Percentiles rank a stretch among this genome's conserved stretches.
phyloP scores from a whole-genome alignment of 2,888 invertebrate species.

The Nymphalis polychloros region DNA sequence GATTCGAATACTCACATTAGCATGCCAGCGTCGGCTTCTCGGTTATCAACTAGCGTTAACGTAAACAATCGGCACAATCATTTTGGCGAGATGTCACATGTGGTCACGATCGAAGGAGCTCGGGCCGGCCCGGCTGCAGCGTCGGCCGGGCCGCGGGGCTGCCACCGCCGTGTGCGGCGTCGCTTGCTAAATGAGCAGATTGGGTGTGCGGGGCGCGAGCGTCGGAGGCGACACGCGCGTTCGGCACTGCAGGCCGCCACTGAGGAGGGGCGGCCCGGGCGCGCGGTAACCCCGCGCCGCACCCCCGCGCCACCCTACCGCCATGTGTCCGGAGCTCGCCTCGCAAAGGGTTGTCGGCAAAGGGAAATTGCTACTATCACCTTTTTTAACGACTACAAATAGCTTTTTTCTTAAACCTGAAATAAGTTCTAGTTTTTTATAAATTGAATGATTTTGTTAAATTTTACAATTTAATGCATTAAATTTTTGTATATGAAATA shows the following conservation, averaged over 20 bases:
- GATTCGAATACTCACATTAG: slow-evolving; percentile 76
- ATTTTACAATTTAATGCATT: neutral
- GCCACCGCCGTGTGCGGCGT: slow-evolving; percentile 76
- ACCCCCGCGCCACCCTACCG: slow-evolving; percentile 53
- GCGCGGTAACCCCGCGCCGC: slow-evolving; percentile 58
- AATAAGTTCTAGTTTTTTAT: neutral
- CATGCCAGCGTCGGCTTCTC: slow-evolving; percentile 77
- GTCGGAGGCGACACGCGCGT: slow-evolving; percentile 79
- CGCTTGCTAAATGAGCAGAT: slow-evolving; percentile 75
- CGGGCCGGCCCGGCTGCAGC: slow-evolving; percentile 63
- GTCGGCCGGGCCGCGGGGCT: slow-evolving; percentile 71
- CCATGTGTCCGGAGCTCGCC: slow-evolving; percentile 68
- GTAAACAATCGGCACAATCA: slow-evolving; percentile 77
- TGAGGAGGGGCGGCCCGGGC: slow-evolving; percentile 80
- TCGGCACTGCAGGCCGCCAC: slow-evolving; percentile 80
- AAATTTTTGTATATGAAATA: neutral
- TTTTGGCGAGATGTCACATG: slow-evolving; percentile 66
- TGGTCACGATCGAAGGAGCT: slow-evolving; percentile 61
- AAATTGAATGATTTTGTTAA: neutral
- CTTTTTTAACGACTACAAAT: slow-evolving; percentile 65
- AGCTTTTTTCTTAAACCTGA: slow-evolving; percentile 43
- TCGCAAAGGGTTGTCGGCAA: slow-evolving; percentile 74
- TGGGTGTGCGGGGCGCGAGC: slow-evolving; percentile 76
- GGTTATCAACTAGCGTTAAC: slow-evolving; percentile 77
- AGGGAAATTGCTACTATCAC: slow-evolving; percentile 70